Base-by-base conservation (phyloP, 1,140 invertebrate species). In the Euwallacea fornicatus region DNA sequence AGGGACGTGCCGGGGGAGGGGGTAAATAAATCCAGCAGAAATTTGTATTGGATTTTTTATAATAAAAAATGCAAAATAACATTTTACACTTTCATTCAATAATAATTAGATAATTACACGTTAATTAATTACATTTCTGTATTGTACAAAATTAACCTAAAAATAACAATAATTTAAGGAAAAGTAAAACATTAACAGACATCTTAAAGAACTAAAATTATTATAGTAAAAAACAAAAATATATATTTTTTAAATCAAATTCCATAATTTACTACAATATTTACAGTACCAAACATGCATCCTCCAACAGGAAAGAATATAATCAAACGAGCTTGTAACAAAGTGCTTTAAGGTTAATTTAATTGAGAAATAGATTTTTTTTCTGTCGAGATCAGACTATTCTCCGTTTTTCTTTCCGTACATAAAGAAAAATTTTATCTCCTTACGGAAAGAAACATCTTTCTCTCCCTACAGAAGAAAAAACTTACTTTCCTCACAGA, bases 51-150 rank as follows among this genome's bases (percentile, higher is more conserved):
- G 6, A 15, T 56, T 21, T 72, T 72, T 73, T 74, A 73, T 74
- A 74, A 74, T 74, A 66, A 73, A 73, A 74, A 73, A 71, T 78
- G 74, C 70, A 78, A 78, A 78, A 78, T 78, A 76, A 75, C 73
- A 76, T 74, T 73, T 76, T 78, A 78, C 75, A 78, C 72, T 71
- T 74, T 58, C 69, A 67, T 75, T 69, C n/a, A 42, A 61, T 61
- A 75, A 50, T 59, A 33, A 33, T 33, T 33, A 33, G 21, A 33
- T 33, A 33, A 33, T 33, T 33, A 33, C 21, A 33, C 21, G 66
- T 71, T 70, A 75, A 74, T 69, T 76, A 76, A 75, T 71, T 76
- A 76, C 75, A 76, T 64, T 65, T 67, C 15, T 72, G 75, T 77
- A 77, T 75, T 74, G 66, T 69, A 62, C 58, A 50, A 21, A n/a